Evolutionary conservation across 1,140 invertebrate genomes (phyloP), one percentile per base, ranked within the genome.

Genomic region (Chelonus insularis): DNA sequence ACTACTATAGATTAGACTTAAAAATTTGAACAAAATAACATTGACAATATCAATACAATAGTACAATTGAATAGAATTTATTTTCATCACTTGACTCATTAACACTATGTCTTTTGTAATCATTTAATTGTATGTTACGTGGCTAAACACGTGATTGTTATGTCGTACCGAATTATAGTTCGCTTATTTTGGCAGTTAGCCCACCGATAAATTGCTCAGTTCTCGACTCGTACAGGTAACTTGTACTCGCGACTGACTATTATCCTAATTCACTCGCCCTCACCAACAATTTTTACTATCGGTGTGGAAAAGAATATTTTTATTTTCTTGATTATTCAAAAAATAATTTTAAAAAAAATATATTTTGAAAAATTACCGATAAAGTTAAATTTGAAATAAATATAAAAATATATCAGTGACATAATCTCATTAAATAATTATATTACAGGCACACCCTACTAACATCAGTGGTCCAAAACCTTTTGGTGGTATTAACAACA

Each of bases 391-490:
- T n/a, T n/a, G n/a, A n/a, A n/a, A n/a, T n/a, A n/a, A n/a, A n/a
- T n/a, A n/a, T n/a, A n/a, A n/a, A n/a, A n/a, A n/a, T n/a, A n/a
- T n/a, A n/a, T n/a, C n/a, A n/a, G n/a, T n/a, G n/a, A n/a, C 55
- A 16, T 1, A 63, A 48, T 29, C 29, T n/a, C 52, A 9, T 52
- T 62, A 14, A 39, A 36, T 25, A 29, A 64, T 62, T 66, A 50
- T 39, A 20, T 5, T 41, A 11, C 57, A 80, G 78, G 68, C 74
- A 64, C n/a, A n/a, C n/a, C n/a, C n/a, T n/a, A n/a, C n/a, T n/a
- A 80, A 68, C 65, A 65, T 79, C 54, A 70, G 76, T 29, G 85
- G 84, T 16, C 86, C 87, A 21, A 87, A 86, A 70, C 86, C 87
- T 4, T 89, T 88, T 68, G 83, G 78, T 56, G 74, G 84, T 47